Evolutionary conservation across 2,113 vertebrate species (phyloP), one percentile per base, ranked within the genome.

Genomic region (Nansenia antarctica): DNA sequence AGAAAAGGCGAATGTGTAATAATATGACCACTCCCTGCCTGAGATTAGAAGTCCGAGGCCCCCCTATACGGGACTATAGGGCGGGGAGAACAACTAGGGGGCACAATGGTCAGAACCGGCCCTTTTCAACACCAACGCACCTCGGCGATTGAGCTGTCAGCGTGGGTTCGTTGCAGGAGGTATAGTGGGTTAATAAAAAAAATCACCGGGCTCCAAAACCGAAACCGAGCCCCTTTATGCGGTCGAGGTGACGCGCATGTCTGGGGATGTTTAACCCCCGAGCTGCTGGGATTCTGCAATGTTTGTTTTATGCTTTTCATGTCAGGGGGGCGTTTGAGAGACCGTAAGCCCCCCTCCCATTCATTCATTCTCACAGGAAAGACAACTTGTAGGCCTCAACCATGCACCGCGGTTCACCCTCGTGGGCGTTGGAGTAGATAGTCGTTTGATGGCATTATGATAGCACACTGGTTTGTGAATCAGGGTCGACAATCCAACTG

Each of bases 91-190:
- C 42, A 70, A 57, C n/a, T n/a, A n/a, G n/a, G 65, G 66, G 70
- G 42, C 55, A 65, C 42, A 70, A 57, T 65, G 62, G 62, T 76
- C 39, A 68, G 65, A 65, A 63, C 68, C 32, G 31, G 52, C 69
- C 67, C 54, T n/a, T 76, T 79, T 76, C 73, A 72, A 65, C 49
- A 20, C 37, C 37, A n/a, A 65, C 45, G 70, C 67, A 79, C 64
- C 73, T 67, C 47, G 31, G 61, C 31, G 65, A 79, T 67, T 71
- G 77, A 69, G 49, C 58, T 64, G 70, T 70, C 80, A 82, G 73
- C 73, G 42, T 70, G 80, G 39, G 69, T 64, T 52, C 72, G 62
- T 75, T 72, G 67, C 60, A 37, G 58, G 63, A 34, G 74, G 74
- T 71, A n/a, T 64, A 57, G 49, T 31, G 42, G 47, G 67, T 42